Evolutionary conservation across 2,113 vertebrate genomes (phyloP).

Genomic region (Esox niger): DNA sequence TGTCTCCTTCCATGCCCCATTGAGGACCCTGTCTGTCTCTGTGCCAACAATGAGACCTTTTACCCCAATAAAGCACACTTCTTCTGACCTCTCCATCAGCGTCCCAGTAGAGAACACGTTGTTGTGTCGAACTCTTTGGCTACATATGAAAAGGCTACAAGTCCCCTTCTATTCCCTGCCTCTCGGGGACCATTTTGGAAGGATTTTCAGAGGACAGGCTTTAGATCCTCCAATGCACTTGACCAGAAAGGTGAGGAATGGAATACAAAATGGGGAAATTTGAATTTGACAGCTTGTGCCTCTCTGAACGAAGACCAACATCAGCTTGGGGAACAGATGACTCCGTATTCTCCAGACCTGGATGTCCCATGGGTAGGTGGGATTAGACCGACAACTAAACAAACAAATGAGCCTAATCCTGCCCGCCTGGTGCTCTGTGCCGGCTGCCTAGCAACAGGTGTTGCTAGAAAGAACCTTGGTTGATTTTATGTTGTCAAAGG

Average conservation of each 20-base stretch:
- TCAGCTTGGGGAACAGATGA: conserved; percentile 28
- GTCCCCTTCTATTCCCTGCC: neutral
- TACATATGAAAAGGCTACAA: too few species aligned
- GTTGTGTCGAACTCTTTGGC: too few species aligned
- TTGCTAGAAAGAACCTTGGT: neutral
- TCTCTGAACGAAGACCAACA: conserved; percentile 37
- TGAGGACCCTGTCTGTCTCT: conserved; percentile 9
- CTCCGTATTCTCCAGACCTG: conserved; percentile 47
- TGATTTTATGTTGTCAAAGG: neutral
- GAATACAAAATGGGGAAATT: too few species aligned
- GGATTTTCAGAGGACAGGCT: neutral
- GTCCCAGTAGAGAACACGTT: too few species aligned
- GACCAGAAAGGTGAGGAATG: too few species aligned
- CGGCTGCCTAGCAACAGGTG: conserved; percentile 73
- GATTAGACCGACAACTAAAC: conserved; percentile 59
- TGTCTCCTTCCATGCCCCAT: conserved; percentile 18
- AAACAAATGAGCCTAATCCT: conserved; percentile 56
- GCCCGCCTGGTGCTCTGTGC: conserved; percentile 34
- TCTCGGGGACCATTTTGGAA: neutral
- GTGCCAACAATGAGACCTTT: too few species aligned
- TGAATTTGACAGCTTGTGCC: conserved; percentile 26
- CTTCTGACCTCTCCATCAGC: too few species aligned
- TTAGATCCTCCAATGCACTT: neutral
- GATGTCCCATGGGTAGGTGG: conserved; percentile 49
- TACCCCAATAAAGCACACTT: too few species aligned